Base-by-base conservation (phyloP, 2,113 vertebrate genomes). In the Synodontis membranacea region DNA sequence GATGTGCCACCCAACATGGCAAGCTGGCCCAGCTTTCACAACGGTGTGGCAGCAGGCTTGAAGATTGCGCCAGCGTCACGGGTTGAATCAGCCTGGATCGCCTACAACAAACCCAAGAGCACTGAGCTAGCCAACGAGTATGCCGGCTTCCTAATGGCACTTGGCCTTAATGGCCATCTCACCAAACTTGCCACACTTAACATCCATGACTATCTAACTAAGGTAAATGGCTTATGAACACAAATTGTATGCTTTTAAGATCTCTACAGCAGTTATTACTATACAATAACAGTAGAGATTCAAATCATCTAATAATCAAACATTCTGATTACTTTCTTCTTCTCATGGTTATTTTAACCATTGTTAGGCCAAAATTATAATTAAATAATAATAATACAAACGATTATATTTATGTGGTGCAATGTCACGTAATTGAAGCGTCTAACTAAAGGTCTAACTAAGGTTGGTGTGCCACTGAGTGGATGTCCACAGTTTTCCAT, bases 1-100 rank as follows among this genome's bases (percentile, higher is more conserved):
- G 98, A 99, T 0, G 97, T 99, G 14, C 98, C 97, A 10, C 96
- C 98, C 37, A 99, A 99, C 92, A 99, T 99, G 98, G 96, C 97
- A 7, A 96, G 96, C 90, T 99, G 98, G 98, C 96, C 98, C 66
- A 99, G 97, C 91, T 99, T 99, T 88, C 98, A 99, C 88, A 99
- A 99, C 0, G 97, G 98, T 0, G 98, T 99, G 3, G 97, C 98
- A 19, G 97, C 97, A 0, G 97, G 98, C 9, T 94, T 99, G 56
- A 98, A 98, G 94, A 99, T 99, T 23, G 98, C 98, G 0, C 97
- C 97, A 0, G 97, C 97, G 19, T 99, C 98, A 3, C 97, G 97
- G 93, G 97, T 99, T 21, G 97, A 99, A 89, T 99, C 98, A 0
- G 97, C 98, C 5, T 99, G 98, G 98, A 99, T 99, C 1, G 97